A percentile compares a stretch with the other conserved stretches of the same genome.
These are phyloP conservation scores for Mugil cephalus DNA, from an alignment of 2,113 vertebrate species.

Conservation along the genomic window DNA sequence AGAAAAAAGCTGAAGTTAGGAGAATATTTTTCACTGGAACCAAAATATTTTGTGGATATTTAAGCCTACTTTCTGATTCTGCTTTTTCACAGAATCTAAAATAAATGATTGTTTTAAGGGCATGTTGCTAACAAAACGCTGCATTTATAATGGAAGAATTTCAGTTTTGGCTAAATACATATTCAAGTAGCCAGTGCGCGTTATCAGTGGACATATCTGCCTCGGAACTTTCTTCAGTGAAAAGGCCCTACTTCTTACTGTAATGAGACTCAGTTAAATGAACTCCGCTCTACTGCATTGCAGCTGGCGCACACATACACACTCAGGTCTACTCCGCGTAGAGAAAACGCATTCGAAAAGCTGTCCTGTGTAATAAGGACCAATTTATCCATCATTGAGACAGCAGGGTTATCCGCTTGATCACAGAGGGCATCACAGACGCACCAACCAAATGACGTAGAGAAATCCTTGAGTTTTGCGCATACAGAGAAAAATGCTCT, in stretches of 20 bases:
- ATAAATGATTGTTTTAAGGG: too few species aligned
- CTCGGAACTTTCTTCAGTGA: neutral
- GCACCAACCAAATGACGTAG: neutral
- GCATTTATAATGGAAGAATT: too few species aligned
- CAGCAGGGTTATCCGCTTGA: constrained; percentile 52
- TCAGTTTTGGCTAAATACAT: too few species aligned
- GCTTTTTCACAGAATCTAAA: too few species aligned
- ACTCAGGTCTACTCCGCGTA: neutral
- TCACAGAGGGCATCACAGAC: constrained; percentile 16
- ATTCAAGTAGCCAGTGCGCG: too few species aligned
- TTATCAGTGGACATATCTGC: neutral
- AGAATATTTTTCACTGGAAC: too few species aligned
- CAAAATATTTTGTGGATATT: too few species aligned
- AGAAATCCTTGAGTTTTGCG: too few species aligned
- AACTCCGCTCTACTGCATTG: neutral
- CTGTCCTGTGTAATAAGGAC: constrained; percentile 47
- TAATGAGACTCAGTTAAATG: neutral
- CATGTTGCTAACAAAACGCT: too few species aligned
- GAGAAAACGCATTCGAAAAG: constrained; percentile 12
- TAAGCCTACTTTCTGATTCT: too few species aligned
- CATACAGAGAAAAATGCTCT: too few species aligned
- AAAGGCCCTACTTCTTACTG: neutral
- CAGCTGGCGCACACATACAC: neutral
- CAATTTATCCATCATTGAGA: constrained; percentile 45
- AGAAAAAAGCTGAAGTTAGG: too few species aligned